These are phyloP conservation scores for Rhyacophila brunnea DNA, from an alignment of 1,140 invertebrate species.

Conservation along the genomic window DNA sequence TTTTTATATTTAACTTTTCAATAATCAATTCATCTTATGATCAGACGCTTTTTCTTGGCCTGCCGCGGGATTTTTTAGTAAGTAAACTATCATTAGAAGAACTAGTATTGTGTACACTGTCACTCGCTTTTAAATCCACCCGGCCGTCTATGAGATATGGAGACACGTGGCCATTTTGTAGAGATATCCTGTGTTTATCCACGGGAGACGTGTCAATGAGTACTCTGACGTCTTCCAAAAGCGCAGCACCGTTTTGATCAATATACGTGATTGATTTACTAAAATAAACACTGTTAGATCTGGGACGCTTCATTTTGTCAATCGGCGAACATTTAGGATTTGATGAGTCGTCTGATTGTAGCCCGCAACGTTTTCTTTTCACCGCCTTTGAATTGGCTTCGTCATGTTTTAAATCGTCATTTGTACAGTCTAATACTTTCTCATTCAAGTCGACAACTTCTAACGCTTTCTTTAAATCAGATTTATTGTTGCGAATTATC, in stretches of 20 bases:
- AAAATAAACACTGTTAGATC: constrained; percentile 32
- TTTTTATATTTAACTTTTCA: too few species aligned
- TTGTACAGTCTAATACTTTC: neutral
- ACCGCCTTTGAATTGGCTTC: neutral
- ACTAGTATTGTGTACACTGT: too few species aligned
- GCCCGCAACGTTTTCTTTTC: constrained; percentile 12
- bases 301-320: constrained; percentile 8
- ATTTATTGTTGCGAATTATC: too few species aligned
- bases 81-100: neutral
- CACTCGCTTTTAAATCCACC: too few species aligned
- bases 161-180: too few species aligned
- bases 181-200: neutral
- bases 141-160: too few species aligned
- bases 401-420: neutral
- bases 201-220: neutral
- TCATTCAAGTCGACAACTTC: too few species aligned
- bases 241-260: neutral
- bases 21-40: too few species aligned
- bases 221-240: neutral
- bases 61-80: neutral
- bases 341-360: too few species aligned
- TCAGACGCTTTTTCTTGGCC: neutral
- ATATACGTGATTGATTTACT: constrained; percentile 26
- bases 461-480: too few species aligned
- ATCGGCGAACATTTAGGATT: too few species aligned